Base-by-base conservation (phyloP, 1,140 invertebrate genomes). In the Sminthurides bifidus region DNA sequence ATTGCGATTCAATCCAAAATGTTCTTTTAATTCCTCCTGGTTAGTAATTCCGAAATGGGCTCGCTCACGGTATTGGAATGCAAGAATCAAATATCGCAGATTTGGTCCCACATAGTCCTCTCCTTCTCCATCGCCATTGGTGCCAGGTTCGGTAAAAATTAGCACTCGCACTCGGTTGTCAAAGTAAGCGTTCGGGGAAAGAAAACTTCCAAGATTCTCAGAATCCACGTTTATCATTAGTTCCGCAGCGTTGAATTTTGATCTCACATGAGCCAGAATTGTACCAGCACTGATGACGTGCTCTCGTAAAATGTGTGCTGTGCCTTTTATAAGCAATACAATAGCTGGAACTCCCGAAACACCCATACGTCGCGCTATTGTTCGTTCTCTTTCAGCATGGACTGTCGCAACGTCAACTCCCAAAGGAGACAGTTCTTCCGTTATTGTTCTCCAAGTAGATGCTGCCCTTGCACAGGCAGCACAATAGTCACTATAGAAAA, bases 91-190 rank as follows among this genome's bases (percentile, higher is more conserved):
- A 72, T 95, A 95, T 43, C 92, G 72, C 24, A 94, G 73, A n/a
- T n/a, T n/a, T n/a, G n/a, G n/a, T n/a, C n/a, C n/a, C n/a, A n/a
- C n/a, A n/a, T n/a, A n/a, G n/a, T n/a, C n/a, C n/a, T n/a, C n/a
- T n/a, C n/a, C n/a, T n/a, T n/a, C n/a, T n/a, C n/a, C n/a, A n/a
- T 33, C 87, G 78, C 6, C 79, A 3, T 52, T 50, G 78, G 76
- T 52, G 81, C 79, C 58, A 81, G 76, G 44, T 81, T 83, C 64
- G 88, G 85, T 49, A 70, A 95, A 89, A 63, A 96, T 83, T 31
- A 96, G 71, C 26, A 84, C 89, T 52, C 92, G 78, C 37, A 96
- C 86, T 70, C 81, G 79, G 71, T 96, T 96, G 72, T 96, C 92
- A 46, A 77, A 74, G 84, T 92, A 96, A 27, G 87, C 87, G 50